These are phyloP conservation scores for Ifrita kowaldi DNA, from an alignment of 2,113 vertebrate genomes.

Conservation along the genomic window DNA sequence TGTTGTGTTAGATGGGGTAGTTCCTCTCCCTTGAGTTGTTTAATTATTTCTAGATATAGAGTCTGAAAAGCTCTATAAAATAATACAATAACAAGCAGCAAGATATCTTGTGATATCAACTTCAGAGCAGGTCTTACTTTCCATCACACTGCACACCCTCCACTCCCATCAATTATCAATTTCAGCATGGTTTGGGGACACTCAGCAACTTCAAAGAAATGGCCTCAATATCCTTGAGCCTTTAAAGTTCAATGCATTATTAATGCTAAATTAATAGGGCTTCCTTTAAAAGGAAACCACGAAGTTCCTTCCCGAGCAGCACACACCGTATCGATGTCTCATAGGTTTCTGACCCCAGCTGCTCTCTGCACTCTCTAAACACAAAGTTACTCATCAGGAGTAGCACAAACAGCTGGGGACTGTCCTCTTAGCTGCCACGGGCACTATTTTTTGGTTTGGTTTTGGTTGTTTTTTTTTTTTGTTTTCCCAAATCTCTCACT, in stretches of 20 bases:
- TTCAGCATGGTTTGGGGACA: neutral
- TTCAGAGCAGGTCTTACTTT: neutral
- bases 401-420: neutral
- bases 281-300: constrained; percentile 50
- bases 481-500: neutral
- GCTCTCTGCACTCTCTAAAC: neutral
- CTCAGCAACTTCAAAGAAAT: constrained; percentile 34
- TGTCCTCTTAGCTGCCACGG: neutral
- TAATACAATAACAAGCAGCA: neutral
- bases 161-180: constrained; percentile 4
- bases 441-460: neutral
- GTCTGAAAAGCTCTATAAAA: neutral
- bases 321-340: neutral
- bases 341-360: neutral
- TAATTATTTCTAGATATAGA: neutral
- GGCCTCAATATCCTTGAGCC: constrained; percentile 24
- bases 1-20: neutral
- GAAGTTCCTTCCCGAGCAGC: constrained; percentile 39
- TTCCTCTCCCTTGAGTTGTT: neutral
- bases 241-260: constrained; percentile 45
- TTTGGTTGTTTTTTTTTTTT: neutral
- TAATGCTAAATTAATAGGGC: constrained; percentile 54
- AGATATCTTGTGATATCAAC: neutral
- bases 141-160: neutral
- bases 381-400: neutral